phyloP scores from a whole-genome alignment of 2,888 invertebrate species.

The Branchellion lobata region DNA sequence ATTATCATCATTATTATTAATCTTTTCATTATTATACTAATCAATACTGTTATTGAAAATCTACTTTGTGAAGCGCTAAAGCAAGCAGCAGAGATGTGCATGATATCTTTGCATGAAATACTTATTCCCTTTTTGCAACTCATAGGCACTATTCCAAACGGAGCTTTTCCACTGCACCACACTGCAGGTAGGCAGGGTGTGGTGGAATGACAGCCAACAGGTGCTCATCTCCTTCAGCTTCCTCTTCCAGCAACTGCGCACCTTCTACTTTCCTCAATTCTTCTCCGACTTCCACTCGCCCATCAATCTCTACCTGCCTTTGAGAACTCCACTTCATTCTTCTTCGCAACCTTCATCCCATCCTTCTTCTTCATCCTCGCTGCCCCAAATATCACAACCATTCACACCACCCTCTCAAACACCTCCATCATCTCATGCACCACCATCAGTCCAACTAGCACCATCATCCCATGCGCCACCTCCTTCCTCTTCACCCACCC shows the following conservation, averaged over 20 bases:
- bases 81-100: no score
- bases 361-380: no score
- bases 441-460: not conserved
- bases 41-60: no score
- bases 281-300: not conserved
- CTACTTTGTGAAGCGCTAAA: no score
- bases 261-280: slow-evolving; percentile 15
- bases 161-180: no score
- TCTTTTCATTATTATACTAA: not conserved
- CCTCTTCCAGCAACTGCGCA: not conserved
- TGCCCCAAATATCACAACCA: no score
- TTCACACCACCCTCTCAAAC: not conserved
- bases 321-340: no score
- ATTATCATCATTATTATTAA: not conserved
- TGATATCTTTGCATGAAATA: no score
- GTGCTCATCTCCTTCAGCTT: not conserved
- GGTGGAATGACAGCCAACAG: not conserved
- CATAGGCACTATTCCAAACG: no score
- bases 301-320: not conserved
- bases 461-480: not conserved
- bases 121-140: no score
- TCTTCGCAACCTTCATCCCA: not conserved
- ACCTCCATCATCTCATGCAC: no score
- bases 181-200: not conserved
- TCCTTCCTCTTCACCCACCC: slow-evolving; percentile 6